These are phyloP conservation scores for Aricia artaxerxes DNA, from an alignment of 2,888 invertebrate species.

Conservation along the genomic window DNA sequence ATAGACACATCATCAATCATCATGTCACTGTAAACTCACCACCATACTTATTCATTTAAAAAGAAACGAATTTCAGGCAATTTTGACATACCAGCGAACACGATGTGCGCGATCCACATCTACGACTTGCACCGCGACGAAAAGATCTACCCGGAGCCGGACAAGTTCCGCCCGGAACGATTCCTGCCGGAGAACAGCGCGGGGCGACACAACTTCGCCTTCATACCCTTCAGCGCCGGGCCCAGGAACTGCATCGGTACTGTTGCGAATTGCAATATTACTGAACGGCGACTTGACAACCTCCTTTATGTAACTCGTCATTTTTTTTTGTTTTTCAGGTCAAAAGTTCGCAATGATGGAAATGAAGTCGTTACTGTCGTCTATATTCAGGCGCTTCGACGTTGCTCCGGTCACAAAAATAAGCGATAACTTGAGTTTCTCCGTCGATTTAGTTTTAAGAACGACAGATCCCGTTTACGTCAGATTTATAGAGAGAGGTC, in stretches of 20 bases:
- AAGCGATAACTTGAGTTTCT: background rate
- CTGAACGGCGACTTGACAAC: too few species aligned
- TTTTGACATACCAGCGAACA: conserved; percentile 72
- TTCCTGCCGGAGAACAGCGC: too few species aligned
- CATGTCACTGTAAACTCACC: too few species aligned
- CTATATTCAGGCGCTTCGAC: background rate
- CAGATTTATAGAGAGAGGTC: conserved; percentile 10
- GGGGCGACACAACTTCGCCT: too few species aligned
- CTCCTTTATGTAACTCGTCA: too few species aligned
- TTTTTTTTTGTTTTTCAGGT: too few species aligned
- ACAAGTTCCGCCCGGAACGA: too few species aligned
- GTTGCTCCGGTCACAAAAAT: background rate
- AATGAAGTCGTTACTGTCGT: conserved; percentile 11
- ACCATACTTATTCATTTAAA: background rate
- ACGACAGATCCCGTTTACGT: background rate
- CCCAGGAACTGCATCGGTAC: too few species aligned
- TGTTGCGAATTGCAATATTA: too few species aligned
- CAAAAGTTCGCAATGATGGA: background rate
- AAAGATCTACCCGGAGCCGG: conserved; percentile 73
- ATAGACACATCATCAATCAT: too few species aligned
- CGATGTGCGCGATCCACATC: conserved; percentile 79
- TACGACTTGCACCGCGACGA: conserved; percentile 83
- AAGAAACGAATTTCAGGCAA: conserved; percentile 55
- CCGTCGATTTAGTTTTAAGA: background rate
- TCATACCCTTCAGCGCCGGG: too few species aligned